Conservation (phyloP, 2,888 invertebrate genomes). For the Tenthredo distinguenda region DNA sequence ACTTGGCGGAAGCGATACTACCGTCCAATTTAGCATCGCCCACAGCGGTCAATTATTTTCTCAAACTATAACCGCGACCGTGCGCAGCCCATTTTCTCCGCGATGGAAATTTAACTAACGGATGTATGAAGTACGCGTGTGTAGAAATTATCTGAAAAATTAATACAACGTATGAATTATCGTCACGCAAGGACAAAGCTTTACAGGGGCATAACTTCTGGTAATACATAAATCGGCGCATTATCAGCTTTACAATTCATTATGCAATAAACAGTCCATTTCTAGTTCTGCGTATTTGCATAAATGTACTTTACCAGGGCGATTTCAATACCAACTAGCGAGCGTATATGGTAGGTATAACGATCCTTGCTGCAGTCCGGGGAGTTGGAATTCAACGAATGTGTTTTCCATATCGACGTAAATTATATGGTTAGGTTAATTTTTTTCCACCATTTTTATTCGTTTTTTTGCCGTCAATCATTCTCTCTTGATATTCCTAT, state of each 20-base stretch:
- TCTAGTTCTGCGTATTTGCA: slow-evolving; percentile 29
- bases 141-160: slow-evolving; percentile 15
- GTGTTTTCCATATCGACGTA: slow-evolving; percentile 40
- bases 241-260: slow-evolving; percentile 45
- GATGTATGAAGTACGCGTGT: background rate
- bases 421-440: slow-evolving; percentile 22
- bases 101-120: slow-evolving; percentile 23
- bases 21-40: slow-evolving; percentile 44
- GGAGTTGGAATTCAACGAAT: slow-evolving; percentile 41
- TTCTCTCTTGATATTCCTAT: slow-evolving; percentile 26
- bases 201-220: slow-evolving; percentile 24
- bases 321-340: slow-evolving; percentile 43
- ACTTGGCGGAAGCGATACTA: slow-evolving; percentile 48
- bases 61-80: slow-evolving; percentile 27
- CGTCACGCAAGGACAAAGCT: slow-evolving; percentile 26
- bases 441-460: background rate
- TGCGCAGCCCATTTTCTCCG: background rate
- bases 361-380: background rate
- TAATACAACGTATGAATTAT: slow-evolving; percentile 8
- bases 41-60: slow-evolving; percentile 47
- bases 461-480: background rate
- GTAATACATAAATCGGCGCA: slow-evolving; percentile 39
- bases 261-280: slow-evolving; percentile 47
- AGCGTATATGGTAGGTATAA: slow-evolving; percentile 3
- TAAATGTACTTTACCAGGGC: slow-evolving; percentile 34